Base-by-base conservation (phyloP, 2,797 vertebrate species). In the Tauraco hartlaubi region DNA sequence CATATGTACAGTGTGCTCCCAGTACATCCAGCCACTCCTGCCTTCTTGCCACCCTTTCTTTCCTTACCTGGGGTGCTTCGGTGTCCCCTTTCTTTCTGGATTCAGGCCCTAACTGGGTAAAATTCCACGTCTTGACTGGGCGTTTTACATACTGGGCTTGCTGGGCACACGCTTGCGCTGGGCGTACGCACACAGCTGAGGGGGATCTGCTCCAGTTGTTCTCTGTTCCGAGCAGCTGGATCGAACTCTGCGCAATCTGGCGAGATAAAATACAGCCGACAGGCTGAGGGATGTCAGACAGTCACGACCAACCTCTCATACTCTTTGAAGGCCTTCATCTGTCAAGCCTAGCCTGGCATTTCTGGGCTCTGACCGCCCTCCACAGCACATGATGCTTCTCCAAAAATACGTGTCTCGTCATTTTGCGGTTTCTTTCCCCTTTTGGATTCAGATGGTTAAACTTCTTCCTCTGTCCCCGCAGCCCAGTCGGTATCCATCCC, bases 401-500 rank as follows among this genome's bases (percentile, higher is more conserved):
- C 29, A 55, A 54, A 54, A 62, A 56, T 18, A 67, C 2, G 20
- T 19, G 15, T 49, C 49, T 80, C 9, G 9, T 58, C 44, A 21
- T 6, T 29, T 69, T 68, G 37, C 12, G 9, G 35, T 44, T 52
- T 31, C 37, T 71, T 64, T 48, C 12, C 18, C 23, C 72, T 46
- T 80, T 29, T 31, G 31, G 28, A 59, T 22, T 54, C 9, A 15
- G 18, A 21, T 5, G 5, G 35, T 29, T 61, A 71, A 56, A 48
- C 7, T 16, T 59, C 48, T n/a, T 52, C 43, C 33, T 85, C 61
- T 88, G 25, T 28, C 59, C 61, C 48, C 17, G 17, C 97, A 99
- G 99, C 92, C 33, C 97, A 96, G 23, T 97, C 92, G 5, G 95
- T 98, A 8, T 94, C 98, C 92, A 98, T 99, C 66, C 98, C 98